Evolutionary conservation across 2,797 vertebrate species (phyloP).

Genomic region (Champsocephalus esox): DNA sequence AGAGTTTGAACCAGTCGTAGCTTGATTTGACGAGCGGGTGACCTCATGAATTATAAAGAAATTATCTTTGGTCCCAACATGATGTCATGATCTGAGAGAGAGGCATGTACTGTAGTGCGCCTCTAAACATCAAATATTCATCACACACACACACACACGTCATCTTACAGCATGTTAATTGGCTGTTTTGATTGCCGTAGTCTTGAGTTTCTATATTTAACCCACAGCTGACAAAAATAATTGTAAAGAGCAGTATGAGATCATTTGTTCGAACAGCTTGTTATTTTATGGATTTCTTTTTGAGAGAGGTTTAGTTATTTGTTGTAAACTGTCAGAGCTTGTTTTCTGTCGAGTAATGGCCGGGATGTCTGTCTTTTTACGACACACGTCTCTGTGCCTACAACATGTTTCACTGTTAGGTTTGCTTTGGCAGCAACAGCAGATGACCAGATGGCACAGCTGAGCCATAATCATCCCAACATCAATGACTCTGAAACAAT

Average conservation of each 20-base stretch:
- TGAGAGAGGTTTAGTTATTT: constrained; percentile 5
- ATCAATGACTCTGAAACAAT: constrained; percentile 23
- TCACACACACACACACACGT: constrained; percentile 20
- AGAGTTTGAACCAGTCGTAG: constrained; percentile 37
- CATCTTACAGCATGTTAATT: constrained; percentile 52
- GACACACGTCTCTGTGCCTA: constrained; percentile 8
- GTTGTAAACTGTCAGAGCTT: background rate
- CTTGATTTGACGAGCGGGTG: constrained; percentile 55
- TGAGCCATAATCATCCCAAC: constrained; percentile 31
- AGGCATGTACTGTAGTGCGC: constrained; percentile 55
- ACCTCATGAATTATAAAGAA: constrained; percentile 75
- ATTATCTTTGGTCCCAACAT: constrained; percentile 68
- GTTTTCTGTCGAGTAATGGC: background rate
- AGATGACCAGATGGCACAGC: constrained; percentile 42
- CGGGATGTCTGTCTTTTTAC: constrained; percentile 25
- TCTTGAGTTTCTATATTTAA: constrained; percentile 11
- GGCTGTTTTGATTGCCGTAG: constrained; percentile 42
- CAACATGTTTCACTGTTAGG: constrained; percentile 17
- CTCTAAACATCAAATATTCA: constrained; percentile 76
- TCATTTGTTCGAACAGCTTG: background rate
- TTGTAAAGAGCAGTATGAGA: background rate
- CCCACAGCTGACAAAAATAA: background rate
- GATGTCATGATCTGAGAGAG: constrained; percentile 73
- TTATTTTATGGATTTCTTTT: constrained; percentile 6
- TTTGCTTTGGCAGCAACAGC: constrained; percentile 29